These are phyloP conservation scores for Arrhopalites spinosus DNA, from an alignment of 2,888 invertebrate genomes.

Conservation along the genomic window DNA sequence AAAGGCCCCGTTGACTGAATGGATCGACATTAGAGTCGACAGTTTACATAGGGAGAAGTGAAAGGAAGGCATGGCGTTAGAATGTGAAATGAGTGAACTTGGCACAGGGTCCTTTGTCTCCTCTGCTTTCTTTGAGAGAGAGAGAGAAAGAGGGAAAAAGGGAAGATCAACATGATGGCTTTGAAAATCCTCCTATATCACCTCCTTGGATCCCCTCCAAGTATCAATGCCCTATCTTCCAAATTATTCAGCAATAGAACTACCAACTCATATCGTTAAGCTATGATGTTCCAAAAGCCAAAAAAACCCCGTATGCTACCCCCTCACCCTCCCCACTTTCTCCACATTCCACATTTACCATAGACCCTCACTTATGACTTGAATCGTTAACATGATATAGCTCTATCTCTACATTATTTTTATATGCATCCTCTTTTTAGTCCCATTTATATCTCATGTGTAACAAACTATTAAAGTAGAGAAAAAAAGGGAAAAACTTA, in stretches of 20 bases:
- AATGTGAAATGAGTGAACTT: constrained; percentile 53
- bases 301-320: not conserved
- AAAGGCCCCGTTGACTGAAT: constrained; percentile 20
- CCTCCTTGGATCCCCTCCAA: constrained; percentile 53
- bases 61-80: constrained; percentile 40
- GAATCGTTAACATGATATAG: not conserved
- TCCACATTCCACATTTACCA: not conserved
- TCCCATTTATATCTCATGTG: not conserved
- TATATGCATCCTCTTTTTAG: not conserved
- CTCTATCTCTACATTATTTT: not conserved
- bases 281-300: not conserved
- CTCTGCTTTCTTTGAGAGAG: constrained; percentile 11
- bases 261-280: not conserved
- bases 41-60: constrained; percentile 27
- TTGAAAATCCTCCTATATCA: constrained; percentile 55
- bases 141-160: too few relatives aligned
- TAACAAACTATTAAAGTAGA: too few relatives aligned
- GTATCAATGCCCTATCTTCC: constrained; percentile 29
- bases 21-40: constrained; percentile 30
- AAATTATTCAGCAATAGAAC: constrained; percentile 35
- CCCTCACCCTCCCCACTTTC: not conserved
- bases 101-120: constrained; percentile 40
- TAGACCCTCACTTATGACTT: constrained; percentile 1
- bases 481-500: too few relatives aligned
- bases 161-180: constrained; percentile 51